Conservation (phyloP, 2,113 vertebrate genomes). For the Pardalotus punctatus region DNA sequence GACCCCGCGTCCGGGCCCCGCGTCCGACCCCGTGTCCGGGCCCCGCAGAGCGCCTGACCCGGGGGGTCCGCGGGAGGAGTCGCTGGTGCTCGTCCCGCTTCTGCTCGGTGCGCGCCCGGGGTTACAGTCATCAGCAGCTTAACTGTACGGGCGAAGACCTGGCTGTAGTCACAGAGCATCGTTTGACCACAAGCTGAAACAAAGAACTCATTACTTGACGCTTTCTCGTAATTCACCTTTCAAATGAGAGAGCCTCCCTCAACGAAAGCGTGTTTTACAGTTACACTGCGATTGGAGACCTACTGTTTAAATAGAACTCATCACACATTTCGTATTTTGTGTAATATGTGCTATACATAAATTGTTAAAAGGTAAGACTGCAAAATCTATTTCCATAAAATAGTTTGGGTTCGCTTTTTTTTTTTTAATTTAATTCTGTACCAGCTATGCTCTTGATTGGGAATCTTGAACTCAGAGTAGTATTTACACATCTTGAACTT, state of each 20-base stretch:
- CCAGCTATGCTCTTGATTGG: too few relatives aligned
- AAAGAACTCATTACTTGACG: fast-evolving
- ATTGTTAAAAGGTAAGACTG: background rate
- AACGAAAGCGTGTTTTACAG: fast-evolving
- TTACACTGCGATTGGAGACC: background rate
- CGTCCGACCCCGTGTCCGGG: fast-evolving
- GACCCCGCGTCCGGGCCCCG: background rate
- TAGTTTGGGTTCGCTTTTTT: background rate
- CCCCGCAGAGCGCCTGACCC: background rate
- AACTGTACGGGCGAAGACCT: fast-evolving
- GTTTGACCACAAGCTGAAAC: fast-evolving
- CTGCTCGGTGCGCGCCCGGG: background rate
- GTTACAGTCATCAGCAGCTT: fast-evolving
- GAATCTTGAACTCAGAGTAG: background rate
- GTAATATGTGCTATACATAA: background rate
- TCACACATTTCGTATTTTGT: fast-evolving
- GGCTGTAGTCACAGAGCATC: fast-evolving
- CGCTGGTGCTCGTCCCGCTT: background rate
- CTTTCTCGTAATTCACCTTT: background rate
- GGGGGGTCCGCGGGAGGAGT: background rate
- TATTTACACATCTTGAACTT: background rate
- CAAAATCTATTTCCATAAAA: background rate
- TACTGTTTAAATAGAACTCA: background rate
- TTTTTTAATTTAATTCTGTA: too few relatives aligned
- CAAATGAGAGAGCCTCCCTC: too few relatives aligned